Conservation (phyloP, 2,113 vertebrate genomes). For the Lucifuga dentata region DNA sequence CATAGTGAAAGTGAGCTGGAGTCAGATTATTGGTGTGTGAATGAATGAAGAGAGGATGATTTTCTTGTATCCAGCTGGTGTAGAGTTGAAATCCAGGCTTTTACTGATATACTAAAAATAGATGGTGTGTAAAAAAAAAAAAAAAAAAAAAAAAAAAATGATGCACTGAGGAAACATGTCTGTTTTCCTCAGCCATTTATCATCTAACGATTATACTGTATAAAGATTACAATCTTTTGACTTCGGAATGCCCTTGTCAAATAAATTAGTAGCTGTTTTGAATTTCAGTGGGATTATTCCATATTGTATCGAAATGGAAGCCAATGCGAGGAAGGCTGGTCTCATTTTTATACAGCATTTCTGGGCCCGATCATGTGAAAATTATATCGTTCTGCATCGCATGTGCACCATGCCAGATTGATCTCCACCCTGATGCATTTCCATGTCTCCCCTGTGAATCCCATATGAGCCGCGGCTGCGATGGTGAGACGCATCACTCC, state of each 20-base stretch:
- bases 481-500: constrained; percentile 67
- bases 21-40: constrained; percentile 54
- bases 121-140: constrained; percentile 36
- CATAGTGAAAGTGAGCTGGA: constrained; percentile 35
- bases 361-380: constrained; percentile 17
- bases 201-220: not conserved
- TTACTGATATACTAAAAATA: constrained; percentile 62
- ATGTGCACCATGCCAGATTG: constrained; percentile 44
- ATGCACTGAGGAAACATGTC: constrained; percentile 27
- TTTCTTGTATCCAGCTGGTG: constrained; percentile 48
- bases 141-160: too few relatives aligned
- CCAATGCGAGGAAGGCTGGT: not conserved
- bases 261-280: too few relatives aligned
- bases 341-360: constrained; percentile 44
- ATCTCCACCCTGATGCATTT: constrained; percentile 62
- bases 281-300: constrained; percentile 7
- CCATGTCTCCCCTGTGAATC: constrained; percentile 51
- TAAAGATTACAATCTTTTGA: not conserved
- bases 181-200: not conserved
- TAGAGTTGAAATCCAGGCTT: constrained; percentile 21
- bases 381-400: constrained; percentile 19
- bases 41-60: constrained; percentile 48
- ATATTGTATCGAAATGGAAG: not conserved
- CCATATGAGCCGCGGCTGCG: constrained; percentile 51
- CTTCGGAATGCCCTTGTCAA: too few relatives aligned